These are phyloP conservation scores for Achroia grisella DNA, from an alignment of 1,140 invertebrate genomes.

Conservation along the genomic window DNA sequence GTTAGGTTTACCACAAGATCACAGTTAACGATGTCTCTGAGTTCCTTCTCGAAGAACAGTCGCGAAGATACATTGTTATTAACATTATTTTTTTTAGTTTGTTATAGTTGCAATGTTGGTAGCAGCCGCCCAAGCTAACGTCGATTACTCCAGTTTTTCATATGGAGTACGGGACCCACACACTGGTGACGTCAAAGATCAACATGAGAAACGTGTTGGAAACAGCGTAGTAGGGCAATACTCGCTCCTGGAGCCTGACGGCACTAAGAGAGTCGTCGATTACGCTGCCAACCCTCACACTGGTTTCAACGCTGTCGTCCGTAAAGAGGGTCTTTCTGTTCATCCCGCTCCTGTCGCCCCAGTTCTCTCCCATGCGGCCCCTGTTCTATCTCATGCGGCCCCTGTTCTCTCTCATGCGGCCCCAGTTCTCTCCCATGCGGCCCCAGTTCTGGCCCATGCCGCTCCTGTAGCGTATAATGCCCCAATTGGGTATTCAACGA, in stretches of 20 bases:
- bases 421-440: conserved; percentile 10
- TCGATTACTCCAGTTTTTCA: conserved; percentile 43
- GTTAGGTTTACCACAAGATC: too few species aligned
- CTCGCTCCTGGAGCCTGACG: conserved; percentile 63
- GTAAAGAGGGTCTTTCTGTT: conserved; percentile 41
- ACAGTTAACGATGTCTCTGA: too few species aligned
- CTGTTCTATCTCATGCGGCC: conserved; percentile 11
- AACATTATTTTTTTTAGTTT: conserved; percentile 21
- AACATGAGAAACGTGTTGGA: conserved; percentile 69
- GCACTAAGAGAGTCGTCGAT: conserved; percentile 65
- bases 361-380: conserved; percentile 5
- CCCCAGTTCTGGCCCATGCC: conserved; percentile 7
- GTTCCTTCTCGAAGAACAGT: too few species aligned
- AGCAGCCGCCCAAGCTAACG: conserved; percentile 29
- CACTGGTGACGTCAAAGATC: conserved; percentile 72
- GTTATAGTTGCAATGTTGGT: conserved; percentile 30
- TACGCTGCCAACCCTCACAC: conserved; percentile 62
- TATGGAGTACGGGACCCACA: conserved; percentile 66
- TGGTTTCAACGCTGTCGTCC: conserved; percentile 72
- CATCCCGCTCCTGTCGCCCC: conserved; percentile 3
- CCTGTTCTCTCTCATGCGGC: conserved; percentile 4
- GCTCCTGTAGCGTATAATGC: conserved; percentile 19
- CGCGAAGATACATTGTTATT: too few species aligned
- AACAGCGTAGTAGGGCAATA: conserved; percentile 74
- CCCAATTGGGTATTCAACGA: neutral